phyloP scores from a whole-genome alignment of 1,140 invertebrate species.

The Oreohelix idahoensis region DNA sequence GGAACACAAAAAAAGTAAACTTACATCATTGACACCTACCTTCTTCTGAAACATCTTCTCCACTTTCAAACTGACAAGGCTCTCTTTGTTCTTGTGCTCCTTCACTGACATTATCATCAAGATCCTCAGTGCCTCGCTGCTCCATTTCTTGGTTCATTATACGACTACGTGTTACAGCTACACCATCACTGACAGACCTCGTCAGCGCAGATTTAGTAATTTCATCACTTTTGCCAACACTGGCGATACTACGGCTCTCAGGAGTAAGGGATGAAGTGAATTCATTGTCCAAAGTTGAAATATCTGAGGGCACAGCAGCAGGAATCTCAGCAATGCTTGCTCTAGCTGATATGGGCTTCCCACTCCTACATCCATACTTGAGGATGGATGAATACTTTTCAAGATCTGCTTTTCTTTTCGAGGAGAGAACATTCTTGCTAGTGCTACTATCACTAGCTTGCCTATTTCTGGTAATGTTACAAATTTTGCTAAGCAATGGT shows the following conservation, averaged over 20 bases:
- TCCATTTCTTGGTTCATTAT: neutral
- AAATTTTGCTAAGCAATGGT: neutral
- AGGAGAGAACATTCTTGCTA: neutral
- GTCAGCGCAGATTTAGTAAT: neutral
- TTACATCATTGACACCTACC: neutral
- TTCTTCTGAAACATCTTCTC: neutral
- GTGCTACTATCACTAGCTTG: slow-evolving; percentile 6
- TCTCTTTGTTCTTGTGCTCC: neutral
- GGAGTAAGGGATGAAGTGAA: neutral
- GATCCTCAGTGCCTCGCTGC: neutral
- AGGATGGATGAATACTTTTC: slow-evolving; percentile 31
- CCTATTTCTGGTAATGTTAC: slow-evolving; percentile 19
- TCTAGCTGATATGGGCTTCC: no score
- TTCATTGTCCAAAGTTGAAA: neutral
- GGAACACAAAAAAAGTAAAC: no score
- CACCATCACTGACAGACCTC: slow-evolving; percentile 41
- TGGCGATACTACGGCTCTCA: neutral
- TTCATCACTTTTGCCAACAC: neutral
- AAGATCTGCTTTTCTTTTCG: neutral
- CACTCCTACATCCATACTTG: slow-evolving; percentile 11
- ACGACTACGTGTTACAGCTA: slow-evolving; percentile 23
- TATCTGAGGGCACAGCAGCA: neutral
- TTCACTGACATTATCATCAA: neutral
- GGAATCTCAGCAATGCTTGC: neutral
- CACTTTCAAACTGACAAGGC: neutral